phyloP scores from a whole-genome alignment of 2,797 vertebrate genomes.

The Megalops cyprinoides region DNA sequence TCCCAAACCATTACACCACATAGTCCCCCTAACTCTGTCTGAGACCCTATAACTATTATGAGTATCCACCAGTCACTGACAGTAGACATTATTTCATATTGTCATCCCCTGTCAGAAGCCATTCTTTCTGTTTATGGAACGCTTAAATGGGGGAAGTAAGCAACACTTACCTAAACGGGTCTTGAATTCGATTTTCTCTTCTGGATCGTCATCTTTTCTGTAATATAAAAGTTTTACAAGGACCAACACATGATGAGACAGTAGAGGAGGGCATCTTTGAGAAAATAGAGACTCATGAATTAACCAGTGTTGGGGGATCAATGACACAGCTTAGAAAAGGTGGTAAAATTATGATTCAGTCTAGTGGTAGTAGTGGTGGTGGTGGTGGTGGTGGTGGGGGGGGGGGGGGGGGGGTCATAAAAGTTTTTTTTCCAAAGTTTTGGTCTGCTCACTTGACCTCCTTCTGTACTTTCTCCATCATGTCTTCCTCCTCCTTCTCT shows the following conservation, averaged over 20 bases:
- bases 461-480: constrained; percentile 96
- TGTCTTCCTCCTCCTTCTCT: constrained; percentile 95
- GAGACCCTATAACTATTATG: no score
- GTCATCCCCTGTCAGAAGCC: not conserved
- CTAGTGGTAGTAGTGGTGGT: no score
- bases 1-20: no score
- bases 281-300: no score
- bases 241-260: not conserved
- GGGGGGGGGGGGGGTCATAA: not conserved
- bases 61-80: no score
- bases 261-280: not conserved
- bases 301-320: not conserved
- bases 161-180: constrained; percentile 87
- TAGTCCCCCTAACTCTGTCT: no score
- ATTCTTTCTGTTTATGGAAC: not conserved
- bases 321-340: no score
- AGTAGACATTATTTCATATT: not conserved
- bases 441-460: constrained; percentile 86
- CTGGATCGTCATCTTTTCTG: constrained; percentile 95
- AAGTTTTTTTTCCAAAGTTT: no score
- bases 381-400: no score
- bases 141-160: not conserved
- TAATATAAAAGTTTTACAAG: not conserved
- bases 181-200: constrained; percentile 98
- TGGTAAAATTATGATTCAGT: no score